Percentiles rank a stretch among this genome's conserved stretches.
Conservation (phyloP, 1,140 invertebrate genomes). For the Brachionus plicatilis region DNA sequence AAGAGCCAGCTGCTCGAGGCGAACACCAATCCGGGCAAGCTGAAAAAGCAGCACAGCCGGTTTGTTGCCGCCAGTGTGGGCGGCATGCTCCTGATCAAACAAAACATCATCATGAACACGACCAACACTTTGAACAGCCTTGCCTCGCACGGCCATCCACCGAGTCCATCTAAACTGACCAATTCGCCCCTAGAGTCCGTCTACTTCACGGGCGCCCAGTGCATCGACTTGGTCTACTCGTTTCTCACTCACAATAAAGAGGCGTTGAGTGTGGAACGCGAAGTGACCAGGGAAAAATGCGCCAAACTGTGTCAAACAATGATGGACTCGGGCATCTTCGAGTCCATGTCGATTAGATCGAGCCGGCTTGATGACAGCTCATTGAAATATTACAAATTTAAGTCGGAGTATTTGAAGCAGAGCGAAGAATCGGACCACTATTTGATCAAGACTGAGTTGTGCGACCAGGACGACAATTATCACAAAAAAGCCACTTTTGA, state of each 20-base stretch:
- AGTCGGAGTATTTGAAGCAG: conserved; percentile 11
- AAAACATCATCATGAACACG: conserved; percentile 25
- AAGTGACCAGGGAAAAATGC: conserved; percentile 21
- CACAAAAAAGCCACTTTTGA: conserved; percentile 16
- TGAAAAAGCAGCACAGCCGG: conserved; percentile 28
- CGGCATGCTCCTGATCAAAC: conserved; percentile 17
- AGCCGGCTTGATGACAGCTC: conserved; percentile 5
- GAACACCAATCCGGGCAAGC: neutral
- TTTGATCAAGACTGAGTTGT: neutral
- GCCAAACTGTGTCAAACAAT: conserved; percentile 29
- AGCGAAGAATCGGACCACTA: neutral
- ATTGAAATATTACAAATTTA: conserved; percentile 18
- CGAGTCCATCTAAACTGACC: conserved; percentile 1
- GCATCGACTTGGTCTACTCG: neutral
- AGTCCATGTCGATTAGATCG: neutral
- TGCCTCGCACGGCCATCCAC: neutral
- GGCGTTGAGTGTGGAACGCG: neutral
- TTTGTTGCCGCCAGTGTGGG: conserved; percentile 1
- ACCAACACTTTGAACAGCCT: conserved; percentile 15
- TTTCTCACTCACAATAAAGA: conserved; percentile 7
- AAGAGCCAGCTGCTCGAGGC: neutral
- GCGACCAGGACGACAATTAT: conserved; percentile 29
- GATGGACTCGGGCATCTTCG: conserved; percentile 27
- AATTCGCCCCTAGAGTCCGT: neutral
- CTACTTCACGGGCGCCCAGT: conserved; percentile 23